Percentiles rank a stretch among this genome's conserved stretches.
Conservation (phyloP, 1,140 invertebrate genomes). For the Acyrthosiphon pisum region DNA sequence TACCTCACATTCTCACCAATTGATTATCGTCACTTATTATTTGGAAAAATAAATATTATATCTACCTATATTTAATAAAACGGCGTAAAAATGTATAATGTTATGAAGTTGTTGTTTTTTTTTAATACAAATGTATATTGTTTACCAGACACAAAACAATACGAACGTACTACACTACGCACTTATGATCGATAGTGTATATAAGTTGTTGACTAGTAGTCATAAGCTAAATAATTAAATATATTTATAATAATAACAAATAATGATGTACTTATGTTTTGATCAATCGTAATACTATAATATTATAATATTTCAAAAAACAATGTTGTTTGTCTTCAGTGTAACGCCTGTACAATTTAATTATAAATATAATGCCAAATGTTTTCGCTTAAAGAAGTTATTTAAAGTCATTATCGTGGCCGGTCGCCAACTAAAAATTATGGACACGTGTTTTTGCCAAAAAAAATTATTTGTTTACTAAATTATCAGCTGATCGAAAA, state of each 20-base stretch:
- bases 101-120: not conserved
- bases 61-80: not conserved
- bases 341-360: not conserved
- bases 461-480: not conserved
- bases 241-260: not conserved
- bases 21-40: not conserved
- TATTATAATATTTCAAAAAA: not conserved
- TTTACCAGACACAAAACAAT: not conserved
- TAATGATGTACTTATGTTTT: not conserved
- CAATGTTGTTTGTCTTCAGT: not conserved
- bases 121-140: not conserved
- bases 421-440: not conserved
- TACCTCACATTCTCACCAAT: not conserved
- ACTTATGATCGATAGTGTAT: not conserved
- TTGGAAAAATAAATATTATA: not conserved
- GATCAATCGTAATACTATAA: not conserved
- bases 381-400: not conserved
- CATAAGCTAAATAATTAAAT: not conserved
- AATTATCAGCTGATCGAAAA: not conserved
- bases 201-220: not conserved
- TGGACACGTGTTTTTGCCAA: constrained; percentile 6
- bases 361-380: not conserved
- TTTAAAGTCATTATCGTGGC: not conserved
- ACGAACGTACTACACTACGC: not conserved
- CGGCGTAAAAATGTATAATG: not conserved